Evolutionary conservation across 2,113 vertebrate species (phyloP).

Genomic region (Pterophyllum scalare): DNA sequence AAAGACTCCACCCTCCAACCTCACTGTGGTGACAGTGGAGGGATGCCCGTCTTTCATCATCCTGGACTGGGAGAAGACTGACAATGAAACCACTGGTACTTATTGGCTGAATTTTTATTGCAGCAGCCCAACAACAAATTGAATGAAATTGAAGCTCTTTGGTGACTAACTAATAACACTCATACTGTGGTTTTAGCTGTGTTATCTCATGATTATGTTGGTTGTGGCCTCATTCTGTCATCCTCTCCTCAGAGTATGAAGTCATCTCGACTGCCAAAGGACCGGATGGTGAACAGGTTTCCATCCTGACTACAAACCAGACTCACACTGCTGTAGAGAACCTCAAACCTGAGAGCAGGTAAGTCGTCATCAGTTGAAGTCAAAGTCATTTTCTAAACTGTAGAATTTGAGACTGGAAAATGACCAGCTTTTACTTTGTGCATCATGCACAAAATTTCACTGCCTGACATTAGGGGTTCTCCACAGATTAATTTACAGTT

Average conservation of each 20-base stretch:
- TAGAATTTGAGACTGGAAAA: not conserved
- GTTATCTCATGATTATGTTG: not conserved
- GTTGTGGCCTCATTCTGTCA: not conserved
- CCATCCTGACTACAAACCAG: conserved; percentile 91
- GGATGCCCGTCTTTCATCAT: conserved; percentile 95
- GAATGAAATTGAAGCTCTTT: conserved; percentile 1
- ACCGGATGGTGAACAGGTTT: conserved; percentile 86
- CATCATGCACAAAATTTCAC: not conserved
- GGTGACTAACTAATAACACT: not conserved
- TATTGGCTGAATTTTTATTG: not conserved
- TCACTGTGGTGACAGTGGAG: conserved; percentile 95
- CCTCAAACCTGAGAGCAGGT: conserved; percentile 94
- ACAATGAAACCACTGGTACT: conserved; percentile 93
- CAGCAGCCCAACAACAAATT: not conserved
- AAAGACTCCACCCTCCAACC: conserved; percentile 88
- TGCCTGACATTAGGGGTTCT: not conserved
- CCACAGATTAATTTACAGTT: not conserved
- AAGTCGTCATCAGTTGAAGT: not conserved
- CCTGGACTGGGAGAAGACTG: conserved; percentile 90
- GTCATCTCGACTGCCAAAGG: conserved; percentile 92
- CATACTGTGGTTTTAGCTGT: not conserved
- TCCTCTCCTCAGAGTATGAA: conserved; percentile 85
- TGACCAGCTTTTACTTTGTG: not conserved
- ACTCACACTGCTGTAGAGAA: conserved; percentile 96
- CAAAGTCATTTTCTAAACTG: not conserved